Evolutionary conservation across 2,797 vertebrate genomes (phyloP), one percentile per base, ranked within the genome.

Genomic region (Pipistrellus pygmaeus): DNA sequence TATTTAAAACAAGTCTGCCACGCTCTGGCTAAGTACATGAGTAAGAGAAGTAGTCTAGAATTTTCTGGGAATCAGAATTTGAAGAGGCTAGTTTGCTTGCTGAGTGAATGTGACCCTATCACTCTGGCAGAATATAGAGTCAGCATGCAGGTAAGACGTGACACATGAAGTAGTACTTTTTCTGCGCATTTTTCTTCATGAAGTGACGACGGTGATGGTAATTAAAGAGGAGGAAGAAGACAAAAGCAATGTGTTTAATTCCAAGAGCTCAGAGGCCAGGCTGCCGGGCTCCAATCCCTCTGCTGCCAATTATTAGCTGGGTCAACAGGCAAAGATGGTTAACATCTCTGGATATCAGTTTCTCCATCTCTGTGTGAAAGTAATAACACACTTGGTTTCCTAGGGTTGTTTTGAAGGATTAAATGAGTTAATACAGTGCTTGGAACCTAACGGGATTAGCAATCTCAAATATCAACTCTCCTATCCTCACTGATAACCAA

Each of bases 21-120:
- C 14, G 13, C 25, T 41, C 25, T 69, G 78, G n/a, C 57, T 90
- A 93, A 86, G 55, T 23, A 46, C 20, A 20, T 41, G 51, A 60
- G 25, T 53, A 62, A 80, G 57, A 53, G 64, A 81, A 23, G 6
- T 21, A 4, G 30, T 35, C 73, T 88, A 76, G 68, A 90, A 91
- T 71, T 66, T 88, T 82, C 90, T 80, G 75, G 62, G 73, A 92
- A 85, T 64, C n/a, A 85, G 81, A 83, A 57, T 82, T 64, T 95
- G 32, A 83, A 90, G 91, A 20, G 41, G 64, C 38, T 25, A 75
- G 71, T 62, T 68, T 77, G 27, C 18, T 71, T 27, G 83, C 62
- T 44, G 30, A 64, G 78, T 38, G 69, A 92, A 71, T 81, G 1
- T 46, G 55, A 53, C 48, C 23, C 9, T 44, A 83, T 48, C 71